Conservation (phyloP, 2,888 invertebrate genomes). For the Cepaea hortensis region DNA sequence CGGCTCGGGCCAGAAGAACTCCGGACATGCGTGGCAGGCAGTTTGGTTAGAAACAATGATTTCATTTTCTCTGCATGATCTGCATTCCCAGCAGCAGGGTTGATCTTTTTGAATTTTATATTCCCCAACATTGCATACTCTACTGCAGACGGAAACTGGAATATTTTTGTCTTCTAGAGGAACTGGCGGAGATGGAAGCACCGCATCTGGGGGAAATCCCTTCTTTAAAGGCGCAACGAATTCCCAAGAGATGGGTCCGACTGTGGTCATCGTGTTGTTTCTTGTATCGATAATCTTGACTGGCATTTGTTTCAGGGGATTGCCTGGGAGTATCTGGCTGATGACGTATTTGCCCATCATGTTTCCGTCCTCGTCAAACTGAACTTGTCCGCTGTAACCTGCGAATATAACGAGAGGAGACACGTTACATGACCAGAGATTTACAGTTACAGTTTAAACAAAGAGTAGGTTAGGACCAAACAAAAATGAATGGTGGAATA, state of each 20-base stretch:
- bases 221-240: slow-evolving; percentile 21
- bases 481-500: too few relatives aligned
- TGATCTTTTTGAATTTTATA: slow-evolving; percentile 20
- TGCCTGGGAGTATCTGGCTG: slow-evolving; percentile 38
- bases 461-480: too few relatives aligned
- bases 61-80: slow-evolving; percentile 55
- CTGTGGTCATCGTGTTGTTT: neutral
- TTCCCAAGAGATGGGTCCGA: slow-evolving; percentile 14
- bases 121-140: slow-evolving; percentile 39
- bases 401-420: neutral
- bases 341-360: slow-evolving; percentile 29
- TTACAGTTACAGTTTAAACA: too few relatives aligned
- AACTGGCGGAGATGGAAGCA: neutral
- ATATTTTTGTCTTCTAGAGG: neutral
- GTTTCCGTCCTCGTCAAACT: slow-evolving; percentile 41
- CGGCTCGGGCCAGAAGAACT: slow-evolving; percentile 56
- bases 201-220: slow-evolving; percentile 2
- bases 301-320: neutral
- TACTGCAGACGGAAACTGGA: slow-evolving; percentile 46
- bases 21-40: slow-evolving; percentile 52
- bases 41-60: slow-evolving; percentile 47
- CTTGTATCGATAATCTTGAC: slow-evolving; percentile 19
- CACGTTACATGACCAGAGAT: neutral
- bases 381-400: slow-evolving; percentile 39
- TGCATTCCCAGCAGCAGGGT: slow-evolving; percentile 44